Base-by-base conservation (phyloP, 2,888 invertebrate genomes). In the Oscheius myriophilus region DNA sequence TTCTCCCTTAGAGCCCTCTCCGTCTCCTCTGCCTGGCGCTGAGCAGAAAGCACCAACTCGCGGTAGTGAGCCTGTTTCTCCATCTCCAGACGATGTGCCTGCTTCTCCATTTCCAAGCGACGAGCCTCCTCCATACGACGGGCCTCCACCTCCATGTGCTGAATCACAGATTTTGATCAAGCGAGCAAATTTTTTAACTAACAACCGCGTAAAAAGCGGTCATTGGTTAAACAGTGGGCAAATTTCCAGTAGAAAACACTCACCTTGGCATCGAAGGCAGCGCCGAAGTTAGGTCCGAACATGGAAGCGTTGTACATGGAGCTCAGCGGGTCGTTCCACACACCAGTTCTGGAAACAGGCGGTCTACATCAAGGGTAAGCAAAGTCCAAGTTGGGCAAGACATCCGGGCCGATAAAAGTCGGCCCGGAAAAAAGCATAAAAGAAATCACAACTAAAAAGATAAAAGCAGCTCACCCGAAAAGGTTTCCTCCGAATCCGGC, bases 251-350 rank as follows among this genome's bases (percentile, higher is more conserved):
- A n/a, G n/a, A n/a, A n/a, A n/a, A n/a, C 71, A 42, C 51, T 73
- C 69, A 65, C 55, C 62, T n/a, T 73, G 43, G 43, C 73, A 69
- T 61, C 67, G 54, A 61, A 41, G 2, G 70, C 61, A n/a, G 61
- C 25, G 7, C 25, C 61, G 21, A 61, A 43, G 43, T 57, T 57
- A 7, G 57, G 41, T 42, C 43, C 43, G 41, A 57, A 57, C 21
- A 42, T 33, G 33, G 33, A 33, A 3, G 33, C 4, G 33, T 33
- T 33, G 33, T 33, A 33, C 33, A 33, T 33, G 33, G 33, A 33
- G 33, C 33, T 33, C 33, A 33, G 33, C 33, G 33, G 33, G 33
- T 33, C 33, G 9, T 33, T 33, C 33, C 33, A 33, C 33, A 33
- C 33, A 9, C 33, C 9, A 33, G 33, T 33, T 33, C 33, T 33